These are phyloP conservation scores for Cristatella mucedo DNA, from an alignment of 2,888 invertebrate genomes.

Conservation along the genomic window DNA sequence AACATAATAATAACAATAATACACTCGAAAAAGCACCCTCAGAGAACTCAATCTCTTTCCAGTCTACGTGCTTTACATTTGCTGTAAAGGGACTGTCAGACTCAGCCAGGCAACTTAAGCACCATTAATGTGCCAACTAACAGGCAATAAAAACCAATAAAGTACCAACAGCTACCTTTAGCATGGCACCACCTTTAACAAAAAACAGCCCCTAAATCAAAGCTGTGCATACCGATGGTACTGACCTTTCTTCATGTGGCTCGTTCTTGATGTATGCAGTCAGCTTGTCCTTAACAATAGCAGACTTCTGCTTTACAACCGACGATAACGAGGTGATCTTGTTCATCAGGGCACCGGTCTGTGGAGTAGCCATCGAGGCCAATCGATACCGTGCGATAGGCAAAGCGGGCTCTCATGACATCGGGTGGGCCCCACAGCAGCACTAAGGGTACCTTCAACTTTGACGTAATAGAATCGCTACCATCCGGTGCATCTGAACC, in stretches of 20 bases:
- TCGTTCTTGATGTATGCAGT: conserved; percentile 81
- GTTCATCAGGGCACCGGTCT: conserved; percentile 2
- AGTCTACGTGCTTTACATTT: too few relatives aligned
- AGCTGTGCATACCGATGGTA: too few relatives aligned
- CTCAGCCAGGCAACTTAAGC: too few relatives aligned
- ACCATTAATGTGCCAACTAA: too few relatives aligned
- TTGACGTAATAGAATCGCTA: conserved; percentile 20
- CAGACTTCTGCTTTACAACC: conserved; percentile 74
- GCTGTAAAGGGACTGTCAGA: too few relatives aligned
- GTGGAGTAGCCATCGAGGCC: not conserved
- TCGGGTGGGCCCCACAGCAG: not conserved
- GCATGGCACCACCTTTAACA: too few relatives aligned
- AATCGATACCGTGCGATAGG: not conserved
- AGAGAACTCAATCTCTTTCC: too few relatives aligned
- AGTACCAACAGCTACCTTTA: too few relatives aligned
- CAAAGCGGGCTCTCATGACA: not conserved
- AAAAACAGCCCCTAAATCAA: too few relatives aligned
- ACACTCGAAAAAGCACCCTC: too few relatives aligned
- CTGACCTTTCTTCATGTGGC: conserved; percentile 46
- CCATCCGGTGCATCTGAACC: conserved; percentile 18
- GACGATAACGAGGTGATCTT: conserved; percentile 20
- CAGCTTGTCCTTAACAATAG: conserved; percentile 75
- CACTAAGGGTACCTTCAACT: conserved; percentile 12
- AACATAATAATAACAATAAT: too few relatives aligned
- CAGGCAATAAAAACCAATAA: too few relatives aligned